These are phyloP conservation scores for Trypoxylon attenuatum DNA, from an alignment of 2,888 invertebrate genomes.

Conservation along the genomic window DNA sequence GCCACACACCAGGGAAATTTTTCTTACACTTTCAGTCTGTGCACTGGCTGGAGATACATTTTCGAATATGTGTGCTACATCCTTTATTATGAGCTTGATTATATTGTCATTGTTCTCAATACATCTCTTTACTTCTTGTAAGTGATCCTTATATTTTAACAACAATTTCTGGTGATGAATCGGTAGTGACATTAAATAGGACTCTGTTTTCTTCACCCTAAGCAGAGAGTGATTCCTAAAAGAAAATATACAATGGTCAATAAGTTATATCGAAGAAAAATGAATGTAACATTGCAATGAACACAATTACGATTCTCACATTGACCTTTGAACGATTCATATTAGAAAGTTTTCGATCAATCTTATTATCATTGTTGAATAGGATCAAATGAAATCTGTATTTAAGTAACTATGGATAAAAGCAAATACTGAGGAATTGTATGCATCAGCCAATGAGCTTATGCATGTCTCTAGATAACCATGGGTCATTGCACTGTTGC, in stretches of 20 bases:
- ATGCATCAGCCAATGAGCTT: slow-evolving; percentile 1
- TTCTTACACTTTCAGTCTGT: slow-evolving; percentile 69
- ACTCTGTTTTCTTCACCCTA: slow-evolving; percentile 85
- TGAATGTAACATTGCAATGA: too few species aligned
- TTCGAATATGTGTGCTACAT: slow-evolving; percentile 90
- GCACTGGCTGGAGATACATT: slow-evolving; percentile 77
- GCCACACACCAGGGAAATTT: slow-evolving; percentile 55
- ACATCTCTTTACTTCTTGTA: slow-evolving; percentile 85
- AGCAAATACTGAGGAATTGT: too few species aligned
- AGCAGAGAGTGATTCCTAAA: slow-evolving; percentile 85
- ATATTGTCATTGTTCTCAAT: slow-evolving; percentile 84
- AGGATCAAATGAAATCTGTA: too few species aligned
- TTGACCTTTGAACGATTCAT: too few species aligned
- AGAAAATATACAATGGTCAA: slow-evolving; percentile 39
- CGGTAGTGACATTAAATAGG: slow-evolving; percentile 84
- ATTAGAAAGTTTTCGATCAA: too few species aligned
- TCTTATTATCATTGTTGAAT: too few species aligned
- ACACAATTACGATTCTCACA: too few species aligned
- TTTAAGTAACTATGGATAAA: too few species aligned
- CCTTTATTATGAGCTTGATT: slow-evolving; percentile 83
- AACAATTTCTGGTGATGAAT: slow-evolving; percentile 85
- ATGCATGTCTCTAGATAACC: background rate
- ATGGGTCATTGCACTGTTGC: slow-evolving; percentile 2
- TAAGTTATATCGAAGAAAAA: too few species aligned
- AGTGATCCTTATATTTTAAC: slow-evolving; percentile 84